Base-by-base conservation (phyloP, 1,140 invertebrate genomes). In the Trichonephila clavata region DNA sequence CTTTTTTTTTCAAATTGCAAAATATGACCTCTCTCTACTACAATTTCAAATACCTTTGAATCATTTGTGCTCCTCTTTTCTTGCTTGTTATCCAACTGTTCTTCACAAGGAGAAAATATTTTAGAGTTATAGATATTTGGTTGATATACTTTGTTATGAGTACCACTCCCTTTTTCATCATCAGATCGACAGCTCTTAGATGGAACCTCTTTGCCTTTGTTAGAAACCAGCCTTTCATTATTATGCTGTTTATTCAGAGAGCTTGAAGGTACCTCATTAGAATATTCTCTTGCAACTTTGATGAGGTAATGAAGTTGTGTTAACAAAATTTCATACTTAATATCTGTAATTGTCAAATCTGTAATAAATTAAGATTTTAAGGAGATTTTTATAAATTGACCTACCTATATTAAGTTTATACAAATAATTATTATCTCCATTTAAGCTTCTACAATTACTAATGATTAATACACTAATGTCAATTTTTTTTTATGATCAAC, bases 291-390 rank as follows among this genome's bases (percentile, higher is more conserved):
- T 5, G n/a, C 59, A 63, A 87, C 63, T 63, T 87, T 84, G 32
- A 60, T 68, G 3, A 93, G 14, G 71, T 93, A 93, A 13, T 81
- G 84, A 60, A 93, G 20, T 87, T 93, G 92, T 50, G 84, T 86
- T 18, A 80, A 24, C 18, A 87, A 57, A 16, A 93, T 39, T 81
- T 87, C n/a, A 77, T 60, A 61, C 20, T 81, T 86, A 21, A 93
- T 43, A 43, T 93, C 92, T 6, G 27, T 81, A 20, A 93, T 24
- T 39, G 92, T 87, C 50, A 93, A 60, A 80, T 93, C 92, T 93
- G 68, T 0, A 88, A 87, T 2, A 61, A 90, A 90, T 14, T 4
- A 57, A 43, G 50, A 50, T 50, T 13, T 50, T 50, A 50, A 10
- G 50, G 8, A 0, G 10, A 50, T 50, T 50, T 50, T 50, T 50